phyloP scores from a whole-genome alignment of 2,797 vertebrate species.

The Anabas testudineus region DNA sequence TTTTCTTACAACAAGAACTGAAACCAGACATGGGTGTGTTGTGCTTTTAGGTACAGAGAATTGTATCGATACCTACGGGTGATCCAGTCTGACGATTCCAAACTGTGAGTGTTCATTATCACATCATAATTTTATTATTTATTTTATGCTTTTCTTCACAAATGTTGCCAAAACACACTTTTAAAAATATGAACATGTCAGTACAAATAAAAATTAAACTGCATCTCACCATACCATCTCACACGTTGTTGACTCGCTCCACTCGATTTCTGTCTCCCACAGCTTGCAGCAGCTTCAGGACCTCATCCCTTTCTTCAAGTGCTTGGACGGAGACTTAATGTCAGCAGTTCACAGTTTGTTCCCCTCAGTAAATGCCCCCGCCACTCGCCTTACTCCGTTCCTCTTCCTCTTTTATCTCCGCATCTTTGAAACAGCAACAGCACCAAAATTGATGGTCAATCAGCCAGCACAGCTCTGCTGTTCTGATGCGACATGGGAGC shows the following conservation, averaged over 20 bases:
- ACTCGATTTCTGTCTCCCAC: neutral
- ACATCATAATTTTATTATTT: too few species aligned
- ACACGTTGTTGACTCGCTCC: neutral
- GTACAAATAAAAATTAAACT: too few species aligned
- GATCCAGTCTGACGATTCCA: constrained; percentile 46
- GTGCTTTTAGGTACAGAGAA: constrained; percentile 73
- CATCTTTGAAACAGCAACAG: constrained; percentile 72
- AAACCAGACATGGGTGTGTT: constrained; percentile 1
- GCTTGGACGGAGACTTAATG: constrained; percentile 65
- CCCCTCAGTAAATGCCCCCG: constrained; percentile 1
- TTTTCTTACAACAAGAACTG: neutral
- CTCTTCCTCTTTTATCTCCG: constrained; percentile 74
- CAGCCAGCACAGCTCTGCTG: constrained; percentile 14
- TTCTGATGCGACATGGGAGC: constrained; percentile 59
- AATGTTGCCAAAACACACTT: too few species aligned
- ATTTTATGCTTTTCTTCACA: too few species aligned
- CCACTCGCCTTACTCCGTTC: constrained; percentile 60
- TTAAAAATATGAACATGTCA: too few species aligned
- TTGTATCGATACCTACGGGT: constrained; percentile 76
- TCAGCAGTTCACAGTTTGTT: constrained; percentile 56
- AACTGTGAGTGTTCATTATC: constrained; percentile 52
- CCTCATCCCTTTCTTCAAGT: constrained; percentile 72
- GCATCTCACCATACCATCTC: neutral
- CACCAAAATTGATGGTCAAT: constrained; percentile 43
- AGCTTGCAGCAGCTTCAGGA: constrained; percentile 60